These are phyloP conservation scores for Hozukius guyotensis DNA, from an alignment of 2,797 vertebrate genomes.

Conservation along the genomic window DNA sequence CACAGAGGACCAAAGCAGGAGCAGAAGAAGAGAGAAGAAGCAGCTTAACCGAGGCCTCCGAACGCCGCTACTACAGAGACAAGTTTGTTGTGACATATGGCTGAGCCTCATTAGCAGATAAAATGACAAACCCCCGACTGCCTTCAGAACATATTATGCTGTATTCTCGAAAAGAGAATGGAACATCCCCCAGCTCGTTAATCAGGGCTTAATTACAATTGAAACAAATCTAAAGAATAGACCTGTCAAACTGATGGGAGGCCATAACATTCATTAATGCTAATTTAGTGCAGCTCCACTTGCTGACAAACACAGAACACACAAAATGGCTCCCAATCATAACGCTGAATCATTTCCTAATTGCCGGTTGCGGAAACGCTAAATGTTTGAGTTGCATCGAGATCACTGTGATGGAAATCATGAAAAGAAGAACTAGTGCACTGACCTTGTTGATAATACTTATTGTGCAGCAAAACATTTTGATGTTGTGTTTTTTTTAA, in stretches of 20 bases:
- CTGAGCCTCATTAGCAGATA: slow-evolving; percentile 76
- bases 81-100: slow-evolving; percentile 73
- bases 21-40: background rate
- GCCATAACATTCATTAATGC: slow-evolving; percentile 80
- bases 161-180: slow-evolving; percentile 71
- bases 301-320: slow-evolving; percentile 63
- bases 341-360: slow-evolving; percentile 74
- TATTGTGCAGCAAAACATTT: background rate
- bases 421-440: slow-evolving; percentile 15
- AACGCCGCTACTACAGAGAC: slow-evolving; percentile 16
- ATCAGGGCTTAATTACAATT: slow-evolving; percentile 82
- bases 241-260: slow-evolving; percentile 77
- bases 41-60: slow-evolving; percentile 6
- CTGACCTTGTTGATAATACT: slow-evolving; percentile 29
- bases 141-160: slow-evolving; percentile 74
- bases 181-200: slow-evolving; percentile 70
- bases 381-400: slow-evolving; percentile 52
- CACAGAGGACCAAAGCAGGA: background rate
- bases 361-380: slow-evolving; percentile 64
- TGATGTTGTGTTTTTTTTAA: background rate
- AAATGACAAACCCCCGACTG: slow-evolving; percentile 74
- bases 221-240: slow-evolving; percentile 80
- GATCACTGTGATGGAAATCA: slow-evolving; percentile 48
- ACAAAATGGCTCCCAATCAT: slow-evolving; percentile 75
- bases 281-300: slow-evolving; percentile 72